phyloP scores from a whole-genome alignment of 2,113 vertebrate species.

The Lampris incognitus region DNA sequence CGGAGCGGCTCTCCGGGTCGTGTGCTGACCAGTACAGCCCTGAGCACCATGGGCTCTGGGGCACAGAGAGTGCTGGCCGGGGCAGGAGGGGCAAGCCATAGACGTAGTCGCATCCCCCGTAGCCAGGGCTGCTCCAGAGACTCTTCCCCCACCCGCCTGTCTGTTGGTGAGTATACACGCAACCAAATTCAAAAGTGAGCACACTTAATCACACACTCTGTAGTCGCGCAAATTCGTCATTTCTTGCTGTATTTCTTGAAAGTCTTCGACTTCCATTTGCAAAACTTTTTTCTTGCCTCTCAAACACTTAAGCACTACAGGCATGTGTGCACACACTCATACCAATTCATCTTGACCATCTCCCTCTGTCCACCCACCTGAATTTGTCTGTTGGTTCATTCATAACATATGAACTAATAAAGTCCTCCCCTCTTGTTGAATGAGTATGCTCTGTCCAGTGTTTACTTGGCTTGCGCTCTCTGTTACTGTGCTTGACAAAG shows the following conservation, averaged over 20 bases:
- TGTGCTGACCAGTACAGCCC: constrained; percentile 90
- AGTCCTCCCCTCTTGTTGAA: not conserved
- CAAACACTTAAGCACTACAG: not conserved
- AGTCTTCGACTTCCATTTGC: not conserved
- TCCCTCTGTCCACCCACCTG: too few relatives aligned
- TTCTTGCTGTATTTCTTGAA: not conserved
- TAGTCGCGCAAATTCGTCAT: not conserved
- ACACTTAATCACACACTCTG: not conserved
- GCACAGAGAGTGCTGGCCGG: constrained; percentile 89
- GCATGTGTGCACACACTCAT: not conserved
- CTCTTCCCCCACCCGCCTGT: constrained; percentile 93
- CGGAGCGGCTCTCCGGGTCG: constrained; percentile 96
- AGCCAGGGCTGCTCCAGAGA: constrained; percentile 98
- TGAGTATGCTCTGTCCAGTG: too few relatives aligned
- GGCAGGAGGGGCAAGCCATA: constrained; percentile 77
- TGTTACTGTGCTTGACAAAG: too few relatives aligned
- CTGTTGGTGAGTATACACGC: constrained; percentile 87
- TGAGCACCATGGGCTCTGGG: constrained; percentile 92
- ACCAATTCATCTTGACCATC: not conserved
- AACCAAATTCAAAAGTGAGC: not conserved
- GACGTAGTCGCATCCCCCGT: constrained; percentile 94
- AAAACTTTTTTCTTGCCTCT: not conserved
- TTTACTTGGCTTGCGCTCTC: too few relatives aligned
- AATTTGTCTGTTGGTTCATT: not conserved
- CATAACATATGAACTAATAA: not conserved